These are phyloP conservation scores for Drosophila navojoa DNA, from an alignment of 1,140 invertebrate species.

Conservation along the genomic window DNA sequence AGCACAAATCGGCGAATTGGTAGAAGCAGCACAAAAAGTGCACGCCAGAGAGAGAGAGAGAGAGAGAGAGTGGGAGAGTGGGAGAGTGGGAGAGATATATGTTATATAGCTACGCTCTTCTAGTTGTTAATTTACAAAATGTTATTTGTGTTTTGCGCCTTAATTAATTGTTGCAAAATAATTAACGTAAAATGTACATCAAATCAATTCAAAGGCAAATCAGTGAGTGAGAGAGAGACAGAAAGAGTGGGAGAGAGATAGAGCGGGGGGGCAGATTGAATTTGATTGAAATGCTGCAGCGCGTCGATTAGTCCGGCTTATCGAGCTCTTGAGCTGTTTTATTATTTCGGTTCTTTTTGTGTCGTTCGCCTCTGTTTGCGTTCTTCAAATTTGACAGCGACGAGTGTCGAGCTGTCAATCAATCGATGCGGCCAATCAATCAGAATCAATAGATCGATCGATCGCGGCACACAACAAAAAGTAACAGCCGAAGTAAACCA, in stretches of 20 bases:
- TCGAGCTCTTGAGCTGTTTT: neutral
- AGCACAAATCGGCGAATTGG: conserved; percentile 56
- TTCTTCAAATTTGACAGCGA: conserved; percentile 69
- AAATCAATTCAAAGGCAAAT: conserved; percentile 55
- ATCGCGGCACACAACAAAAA: conserved; percentile 59
- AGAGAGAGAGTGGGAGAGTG: conserved; percentile 17
- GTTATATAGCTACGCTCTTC: conserved; percentile 5
- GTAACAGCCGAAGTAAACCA: too few relatives aligned
- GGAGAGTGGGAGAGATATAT: neutral
- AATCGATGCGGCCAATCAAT: conserved; percentile 49
- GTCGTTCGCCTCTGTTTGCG: conserved; percentile 14
- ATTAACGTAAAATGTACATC: conserved; percentile 74
- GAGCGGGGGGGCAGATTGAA: neutral
- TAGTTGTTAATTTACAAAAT: conserved; percentile 44
- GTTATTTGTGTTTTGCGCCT: conserved; percentile 69
- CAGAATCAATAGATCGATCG: conserved; percentile 28
- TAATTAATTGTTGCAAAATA: conserved; percentile 78
- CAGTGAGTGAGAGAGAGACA: neutral
- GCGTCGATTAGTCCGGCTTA: too few relatives aligned
- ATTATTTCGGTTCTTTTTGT: neutral
- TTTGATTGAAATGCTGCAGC: too few relatives aligned
- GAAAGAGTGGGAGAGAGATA: neutral
- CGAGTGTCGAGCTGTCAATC: conserved; percentile 81
- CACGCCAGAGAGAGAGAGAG: conserved; percentile 9
- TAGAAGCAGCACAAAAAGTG: neutral